Percentiles rank a stretch among this genome's conserved stretches.
phyloP scores from a whole-genome alignment of 2,888 invertebrate genomes.

The Leucozona laternaria region DNA sequence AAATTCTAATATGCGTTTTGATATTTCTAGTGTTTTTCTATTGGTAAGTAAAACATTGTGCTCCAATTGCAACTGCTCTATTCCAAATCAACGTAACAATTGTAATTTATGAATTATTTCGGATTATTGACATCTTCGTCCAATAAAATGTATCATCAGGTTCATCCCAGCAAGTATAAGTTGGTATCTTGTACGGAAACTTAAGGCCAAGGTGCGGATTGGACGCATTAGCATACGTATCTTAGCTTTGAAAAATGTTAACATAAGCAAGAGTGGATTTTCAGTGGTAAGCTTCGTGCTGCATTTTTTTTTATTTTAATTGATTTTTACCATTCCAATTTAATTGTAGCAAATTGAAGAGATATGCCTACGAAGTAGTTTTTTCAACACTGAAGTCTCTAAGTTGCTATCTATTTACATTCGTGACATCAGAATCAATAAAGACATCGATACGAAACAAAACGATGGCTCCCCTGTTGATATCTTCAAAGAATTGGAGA shows the following conservation, averaged over 20 bases:
- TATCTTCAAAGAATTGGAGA: slow-evolving; percentile 77
- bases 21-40: slow-evolving; percentile 80
- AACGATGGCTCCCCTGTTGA: slow-evolving; percentile 76
- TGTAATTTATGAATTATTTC: slow-evolving; percentile 38
- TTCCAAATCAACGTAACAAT: slow-evolving; percentile 29
- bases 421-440: slow-evolving; percentile 91
- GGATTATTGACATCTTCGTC: neutral
- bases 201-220: slow-evolving; percentile 91
- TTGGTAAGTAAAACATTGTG: slow-evolving; percentile 78
- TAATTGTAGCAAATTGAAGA: slow-evolving; percentile 91
- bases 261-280: slow-evolving; percentile 91
- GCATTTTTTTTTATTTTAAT: slow-evolving; percentile 72
- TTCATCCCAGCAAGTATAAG: slow-evolving; percentile 90
- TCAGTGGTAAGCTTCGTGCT: slow-evolving; percentile 86
- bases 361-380: slow-evolving; percentile 93
- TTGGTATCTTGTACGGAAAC: slow-evolving; percentile 92
- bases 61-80: neutral
- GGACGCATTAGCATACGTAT: slow-evolving; percentile 93
- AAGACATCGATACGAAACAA: slow-evolving; percentile 86
- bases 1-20: slow-evolving; percentile 78
- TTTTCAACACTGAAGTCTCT: slow-evolving; percentile 94
- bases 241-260: slow-evolving; percentile 90
- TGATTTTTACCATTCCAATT: slow-evolving; percentile 36
- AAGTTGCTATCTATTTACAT: slow-evolving; percentile 93
- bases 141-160: slow-evolving; percentile 84